Conservation (phyloP, 2,797 vertebrate species). For the Danio albolineatus region DNA sequence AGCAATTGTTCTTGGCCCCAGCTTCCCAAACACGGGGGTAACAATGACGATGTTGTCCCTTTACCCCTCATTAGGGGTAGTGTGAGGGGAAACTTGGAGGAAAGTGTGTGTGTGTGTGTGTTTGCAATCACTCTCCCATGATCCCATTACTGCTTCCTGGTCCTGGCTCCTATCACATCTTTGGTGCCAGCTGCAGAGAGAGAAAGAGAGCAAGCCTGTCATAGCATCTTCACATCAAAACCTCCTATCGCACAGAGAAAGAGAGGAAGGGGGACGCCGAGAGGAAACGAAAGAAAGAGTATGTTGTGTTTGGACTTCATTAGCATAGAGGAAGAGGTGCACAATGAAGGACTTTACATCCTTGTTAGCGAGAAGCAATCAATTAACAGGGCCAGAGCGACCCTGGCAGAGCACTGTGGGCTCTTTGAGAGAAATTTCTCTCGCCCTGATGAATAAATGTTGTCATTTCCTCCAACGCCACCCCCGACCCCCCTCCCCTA, state of each 20-base stretch:
- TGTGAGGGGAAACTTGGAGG: conserved; percentile 64
- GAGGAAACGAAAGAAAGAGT: conserved; percentile 73
- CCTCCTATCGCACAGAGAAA: conserved; percentile 68
- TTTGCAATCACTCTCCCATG: conserved; percentile 72
- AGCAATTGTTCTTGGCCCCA: conserved; percentile 84
- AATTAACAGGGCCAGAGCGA: conserved; percentile 71
- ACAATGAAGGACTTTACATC: conserved; percentile 86
- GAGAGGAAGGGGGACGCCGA: conserved; percentile 53
- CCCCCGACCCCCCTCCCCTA: neutral
- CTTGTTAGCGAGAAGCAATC: conserved; percentile 81
- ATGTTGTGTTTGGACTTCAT: conserved; percentile 79
- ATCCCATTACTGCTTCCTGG: conserved; percentile 76
- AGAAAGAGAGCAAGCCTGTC: conserved; percentile 76
- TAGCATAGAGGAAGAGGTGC: conserved; percentile 80
- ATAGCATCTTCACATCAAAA: conserved; percentile 89
- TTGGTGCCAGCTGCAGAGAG: conserved; percentile 76
- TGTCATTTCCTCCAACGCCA: neutral
- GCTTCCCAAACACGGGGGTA: conserved; percentile 81
- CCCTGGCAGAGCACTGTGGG: conserved; percentile 65
- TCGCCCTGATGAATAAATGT: conserved; percentile 18
- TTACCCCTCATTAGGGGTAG: conserved; percentile 84
- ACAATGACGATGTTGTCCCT: conserved; percentile 90
- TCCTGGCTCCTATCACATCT: conserved; percentile 78
- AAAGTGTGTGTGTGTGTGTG: conserved; percentile 61
- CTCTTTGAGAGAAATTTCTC: conserved; percentile 62